A percentile compares a stretch with the other conserved stretches of the same genome.
Conservation (phyloP, 1,140 invertebrate genomes). For the Antheraea pernyi region DNA sequence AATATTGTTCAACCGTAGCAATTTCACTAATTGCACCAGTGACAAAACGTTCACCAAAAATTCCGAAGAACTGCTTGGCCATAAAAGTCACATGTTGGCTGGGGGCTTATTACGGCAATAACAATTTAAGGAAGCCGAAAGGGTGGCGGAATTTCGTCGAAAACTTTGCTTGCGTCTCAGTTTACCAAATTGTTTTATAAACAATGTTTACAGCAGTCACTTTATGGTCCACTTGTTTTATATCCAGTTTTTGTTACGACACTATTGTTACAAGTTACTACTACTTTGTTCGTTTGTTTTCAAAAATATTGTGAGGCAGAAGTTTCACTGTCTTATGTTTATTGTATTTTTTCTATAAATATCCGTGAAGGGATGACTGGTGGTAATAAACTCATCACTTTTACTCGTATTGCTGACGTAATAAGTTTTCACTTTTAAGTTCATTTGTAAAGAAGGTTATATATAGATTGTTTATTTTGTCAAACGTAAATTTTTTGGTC, state of each 20-base stretch:
- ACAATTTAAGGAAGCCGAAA: conserved; percentile 75
- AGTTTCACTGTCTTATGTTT: conserved; percentile 44
- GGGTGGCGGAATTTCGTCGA: conserved; percentile 62
- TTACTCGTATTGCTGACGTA: neutral
- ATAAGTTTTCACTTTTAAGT: conserved; percentile 11
- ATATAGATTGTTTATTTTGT: neutral
- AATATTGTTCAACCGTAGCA: conserved; percentile 27
- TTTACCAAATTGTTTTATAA: conserved; percentile 70
- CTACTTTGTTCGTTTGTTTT: conserved; percentile 49
- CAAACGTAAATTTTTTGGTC: neutral
- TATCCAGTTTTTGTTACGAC: conserved; percentile 43
- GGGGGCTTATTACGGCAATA: conserved; percentile 67
- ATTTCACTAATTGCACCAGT: conserved; percentile 49
- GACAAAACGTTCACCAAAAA: conserved; percentile 56
- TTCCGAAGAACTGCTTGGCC: conserved; percentile 52
- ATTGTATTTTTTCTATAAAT: neutral
- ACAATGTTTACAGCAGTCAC: conserved; percentile 70
- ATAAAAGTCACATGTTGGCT: conserved; percentile 71
- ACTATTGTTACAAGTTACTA: conserved; percentile 38
- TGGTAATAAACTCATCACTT: neutral
- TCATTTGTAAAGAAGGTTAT: neutral
- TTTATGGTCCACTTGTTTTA: conserved; percentile 71
- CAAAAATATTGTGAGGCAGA: conserved; percentile 37
- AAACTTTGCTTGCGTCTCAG: conserved; percentile 64
- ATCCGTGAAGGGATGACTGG: neutral